Conservation (phyloP, 2,113 vertebrate genomes). For the Motacilla tschutschensis region DNA sequence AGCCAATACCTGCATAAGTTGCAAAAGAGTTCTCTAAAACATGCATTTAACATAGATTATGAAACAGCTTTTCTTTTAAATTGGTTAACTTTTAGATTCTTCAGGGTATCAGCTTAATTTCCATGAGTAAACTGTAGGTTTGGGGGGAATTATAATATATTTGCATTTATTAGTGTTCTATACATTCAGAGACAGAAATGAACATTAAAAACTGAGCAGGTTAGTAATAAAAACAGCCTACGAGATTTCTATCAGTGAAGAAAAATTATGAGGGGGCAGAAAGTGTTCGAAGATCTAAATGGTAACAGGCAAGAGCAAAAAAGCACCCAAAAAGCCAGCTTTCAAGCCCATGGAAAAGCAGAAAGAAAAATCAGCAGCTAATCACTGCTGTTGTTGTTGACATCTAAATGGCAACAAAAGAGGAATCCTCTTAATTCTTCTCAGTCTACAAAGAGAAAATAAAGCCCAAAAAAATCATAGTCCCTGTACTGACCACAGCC, state of each 20-base stretch:
- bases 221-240: conserved; percentile 52
- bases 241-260: conserved; percentile 3
- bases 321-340: conserved; percentile 6
- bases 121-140: conserved; percentile 32
- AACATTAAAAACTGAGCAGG: conserved; percentile 4
- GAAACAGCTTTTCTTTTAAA: conserved; percentile 4
- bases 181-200: conserved; percentile 33
- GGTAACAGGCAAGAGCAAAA: not conserved
- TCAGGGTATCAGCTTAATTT: conserved; percentile 41
- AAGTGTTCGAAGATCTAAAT: not conserved
- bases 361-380: not conserved
- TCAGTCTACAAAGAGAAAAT: not conserved
- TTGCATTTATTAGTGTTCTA: conserved; percentile 45
- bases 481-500: not conserved
- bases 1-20: not conserved
- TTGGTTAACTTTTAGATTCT: conserved; percentile 30
- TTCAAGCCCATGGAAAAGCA: not conserved
- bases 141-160: conserved; percentile 33
- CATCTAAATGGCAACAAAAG: not conserved
- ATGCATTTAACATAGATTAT: conserved; percentile 5
- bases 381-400: not conserved
- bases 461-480: not conserved
- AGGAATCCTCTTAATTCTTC: conserved; percentile 8
- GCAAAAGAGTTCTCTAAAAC: conserved; percentile 2
- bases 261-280: conserved; percentile 43